Evolutionary conservation across 2,888 invertebrate species (phyloP).

Genomic region (Vanessa cardui): DNA sequence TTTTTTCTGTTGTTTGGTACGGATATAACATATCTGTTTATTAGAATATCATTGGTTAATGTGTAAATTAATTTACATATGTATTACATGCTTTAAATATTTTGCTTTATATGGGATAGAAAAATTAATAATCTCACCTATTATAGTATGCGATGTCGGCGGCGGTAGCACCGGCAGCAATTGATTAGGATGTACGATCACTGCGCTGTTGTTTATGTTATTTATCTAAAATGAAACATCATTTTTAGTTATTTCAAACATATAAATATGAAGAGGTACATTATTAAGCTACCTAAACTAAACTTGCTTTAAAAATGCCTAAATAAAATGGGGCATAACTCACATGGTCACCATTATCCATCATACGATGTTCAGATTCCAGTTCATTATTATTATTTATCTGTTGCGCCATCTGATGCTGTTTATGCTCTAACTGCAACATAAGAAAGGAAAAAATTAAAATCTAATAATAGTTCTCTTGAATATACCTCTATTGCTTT

Average conservation of each 20-base stretch:
- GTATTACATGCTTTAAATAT: background rate
- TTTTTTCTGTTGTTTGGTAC: too few relatives aligned
- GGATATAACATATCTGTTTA: too few relatives aligned
- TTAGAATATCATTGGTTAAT: too few relatives aligned
- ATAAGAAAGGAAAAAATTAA: background rate
- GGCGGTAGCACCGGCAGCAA: conserved; percentile 88
- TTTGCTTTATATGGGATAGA: background rate
- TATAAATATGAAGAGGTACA: conserved; percentile 8
- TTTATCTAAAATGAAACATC: conserved; percentile 55
- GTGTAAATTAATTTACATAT: too few relatives aligned
- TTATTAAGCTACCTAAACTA: background rate
- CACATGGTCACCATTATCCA: conserved; percentile 75
- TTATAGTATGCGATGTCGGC: conserved; percentile 75
- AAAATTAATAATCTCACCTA: conserved; percentile 58
- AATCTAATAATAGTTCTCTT: background rate
- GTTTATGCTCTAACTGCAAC: conserved; percentile 69
- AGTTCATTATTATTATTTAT: conserved; percentile 66
- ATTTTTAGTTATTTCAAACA: background rate
- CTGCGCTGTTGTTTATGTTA: conserved; percentile 82
- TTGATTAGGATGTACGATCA: conserved; percentile 92
- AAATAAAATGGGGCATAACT: conserved; percentile 41
- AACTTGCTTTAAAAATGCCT: background rate
- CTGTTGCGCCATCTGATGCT: conserved; percentile 65
- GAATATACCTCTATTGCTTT: background rate
- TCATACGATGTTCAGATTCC: conserved; percentile 60